Evolutionary conservation across 2,797 vertebrate species (phyloP), one percentile per base, ranked within the genome.

Genomic region (Margarornis squamiger): DNA sequence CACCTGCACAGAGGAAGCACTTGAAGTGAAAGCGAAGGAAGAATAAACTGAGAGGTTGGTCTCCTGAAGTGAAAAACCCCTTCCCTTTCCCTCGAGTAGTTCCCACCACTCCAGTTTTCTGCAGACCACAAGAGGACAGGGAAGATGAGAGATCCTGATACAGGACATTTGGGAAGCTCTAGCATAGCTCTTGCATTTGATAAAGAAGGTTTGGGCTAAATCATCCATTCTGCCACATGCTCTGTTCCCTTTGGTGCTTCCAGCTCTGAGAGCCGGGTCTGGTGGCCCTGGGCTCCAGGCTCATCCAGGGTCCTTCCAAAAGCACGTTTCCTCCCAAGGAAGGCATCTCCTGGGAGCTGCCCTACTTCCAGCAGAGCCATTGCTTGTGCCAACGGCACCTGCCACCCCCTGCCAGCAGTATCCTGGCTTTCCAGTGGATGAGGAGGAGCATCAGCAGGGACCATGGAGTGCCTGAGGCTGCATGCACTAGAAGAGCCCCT

Each of bases 111-210:
- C 43, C 2, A 2, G 52, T 77, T 85, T 78, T 57, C 74, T 55
- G 57, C 88, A 83, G 76, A 61, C 46, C 76, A 58, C 81, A 51
- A 58, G 81, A 89, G 81, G 91, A 63, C 0, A 10, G 59, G 68
- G 88, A 59, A 78, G 72, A 58, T 51, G 88, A 82, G 75, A 84
- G 61, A 90, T 95, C 94, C 95, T 94, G 96, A 97, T 96, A 95
- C 93, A 96, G 93, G 95, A 96, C 18, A 91, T 66, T 63, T 74
- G 73, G 95, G 71, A 86, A 86, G 86, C 77, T 88, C 85, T 83
- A 88, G 75, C 4, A 0, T 39, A 82, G 72, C 92, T 91, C 70
- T 67, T 26, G 36, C 2, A 16, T 38, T 45, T 27, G 62, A 57
- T 43, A 63, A 48, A 54, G 74, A 32, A 76, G 49, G 38, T 90